A percentile compares a stretch with the other conserved stretches of the same genome.
Conservation (phyloP, 1,140 invertebrate genomes). For the Planococcus citri region DNA sequence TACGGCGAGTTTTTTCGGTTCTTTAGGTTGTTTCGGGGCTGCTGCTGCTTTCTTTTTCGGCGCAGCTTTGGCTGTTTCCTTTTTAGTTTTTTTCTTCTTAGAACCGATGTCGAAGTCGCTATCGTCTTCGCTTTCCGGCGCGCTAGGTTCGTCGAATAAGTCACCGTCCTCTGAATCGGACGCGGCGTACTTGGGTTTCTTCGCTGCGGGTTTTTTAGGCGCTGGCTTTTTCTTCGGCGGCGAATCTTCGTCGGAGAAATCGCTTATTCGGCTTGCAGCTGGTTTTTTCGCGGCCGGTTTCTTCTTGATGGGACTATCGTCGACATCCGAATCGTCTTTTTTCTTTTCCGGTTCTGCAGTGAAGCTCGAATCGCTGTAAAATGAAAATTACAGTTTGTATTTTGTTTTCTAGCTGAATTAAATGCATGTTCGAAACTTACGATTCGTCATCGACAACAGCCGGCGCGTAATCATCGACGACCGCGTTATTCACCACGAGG, state of each 20-base stretch:
- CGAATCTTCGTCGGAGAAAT: neutral
- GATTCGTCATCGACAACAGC: neutral
- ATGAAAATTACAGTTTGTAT: too few species aligned
- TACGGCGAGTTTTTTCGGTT: neutral
- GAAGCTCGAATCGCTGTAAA: neutral
- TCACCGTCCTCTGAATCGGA: too few species aligned
- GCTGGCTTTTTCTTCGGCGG: too few species aligned
- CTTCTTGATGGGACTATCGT: neutral
- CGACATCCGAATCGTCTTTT: neutral
- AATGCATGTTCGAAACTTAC: neutral
- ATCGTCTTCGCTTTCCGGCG: neutral
- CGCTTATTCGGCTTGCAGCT: neutral
- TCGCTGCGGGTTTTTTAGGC: too few species aligned
- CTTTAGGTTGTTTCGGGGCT: conserved; percentile 22
- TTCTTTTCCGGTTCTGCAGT: too few species aligned
- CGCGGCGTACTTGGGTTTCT: too few species aligned
- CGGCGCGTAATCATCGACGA: neutral
- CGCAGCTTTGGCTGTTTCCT: neutral
- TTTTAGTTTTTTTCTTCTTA: conserved; percentile 7
- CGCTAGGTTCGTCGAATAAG: neutral
- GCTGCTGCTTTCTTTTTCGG: conserved; percentile 20
- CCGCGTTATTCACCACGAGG: neutral
- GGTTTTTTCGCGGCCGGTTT: neutral
- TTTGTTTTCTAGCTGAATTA: too few species aligned
- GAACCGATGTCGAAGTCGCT: neutral